Evolutionary conservation across 1,140 invertebrate species (phyloP).

Genomic region (Drosophila fuyamai): DNA sequence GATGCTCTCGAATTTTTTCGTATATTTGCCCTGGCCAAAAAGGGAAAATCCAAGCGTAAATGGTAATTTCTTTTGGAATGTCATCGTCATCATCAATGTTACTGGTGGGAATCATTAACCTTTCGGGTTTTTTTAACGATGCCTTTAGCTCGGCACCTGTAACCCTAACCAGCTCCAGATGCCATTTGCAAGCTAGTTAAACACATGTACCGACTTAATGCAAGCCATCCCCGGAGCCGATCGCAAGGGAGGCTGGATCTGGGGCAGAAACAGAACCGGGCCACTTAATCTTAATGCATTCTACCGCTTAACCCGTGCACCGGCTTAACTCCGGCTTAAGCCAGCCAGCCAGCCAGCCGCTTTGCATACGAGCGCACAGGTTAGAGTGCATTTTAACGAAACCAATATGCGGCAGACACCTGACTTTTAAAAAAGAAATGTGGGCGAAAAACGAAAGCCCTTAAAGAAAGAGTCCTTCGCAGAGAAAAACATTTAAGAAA

Average conservation of each 20-base stretch:
- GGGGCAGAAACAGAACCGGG: conserved; percentile 44
- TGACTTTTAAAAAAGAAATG: conserved; percentile 57
- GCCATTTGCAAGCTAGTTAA: conserved; percentile 44
- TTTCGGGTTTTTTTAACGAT: conserved; percentile 25
- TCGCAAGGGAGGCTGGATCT: conserved; percentile 11
- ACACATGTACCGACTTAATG: conserved; percentile 39
- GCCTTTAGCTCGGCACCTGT: conserved; percentile 20
- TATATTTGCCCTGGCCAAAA: background rate
- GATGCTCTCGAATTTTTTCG: conserved; percentile 4
- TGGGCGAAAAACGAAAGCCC: conserved; percentile 32
- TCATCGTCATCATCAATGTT: conserved; percentile 20
- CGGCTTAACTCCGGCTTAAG: conserved; percentile 73
- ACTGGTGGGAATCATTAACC: conserved; percentile 9
- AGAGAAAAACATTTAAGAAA: background rate
- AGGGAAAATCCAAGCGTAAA: conserved; percentile 13
- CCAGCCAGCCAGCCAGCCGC: conserved; percentile 59
- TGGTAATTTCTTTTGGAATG: conserved; percentile 35
- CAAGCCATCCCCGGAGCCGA: conserved; percentile 34
- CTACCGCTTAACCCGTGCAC: conserved; percentile 80
- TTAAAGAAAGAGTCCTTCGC: conserved; percentile 16
- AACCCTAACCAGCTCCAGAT: conserved; percentile 15
- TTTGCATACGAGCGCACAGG: conserved; percentile 53
- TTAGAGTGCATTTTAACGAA: conserved; percentile 72
- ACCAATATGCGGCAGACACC: conserved; percentile 79
- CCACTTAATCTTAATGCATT: conserved; percentile 81